These are phyloP conservation scores for Empidonax alnorum DNA, from an alignment of 2,113 vertebrate genomes.

Conservation along the genomic window DNA sequence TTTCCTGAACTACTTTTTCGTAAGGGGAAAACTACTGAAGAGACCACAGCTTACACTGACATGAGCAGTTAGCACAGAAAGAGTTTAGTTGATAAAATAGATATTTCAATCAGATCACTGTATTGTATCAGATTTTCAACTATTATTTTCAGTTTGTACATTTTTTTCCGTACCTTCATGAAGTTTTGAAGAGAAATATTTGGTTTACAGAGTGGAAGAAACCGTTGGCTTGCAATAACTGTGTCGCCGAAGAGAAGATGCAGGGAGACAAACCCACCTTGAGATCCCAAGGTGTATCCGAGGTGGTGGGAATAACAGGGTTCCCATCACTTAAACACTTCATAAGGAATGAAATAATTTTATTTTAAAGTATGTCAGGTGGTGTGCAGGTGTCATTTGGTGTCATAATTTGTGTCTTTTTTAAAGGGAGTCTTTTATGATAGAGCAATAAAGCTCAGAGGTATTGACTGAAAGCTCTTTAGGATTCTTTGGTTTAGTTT, in stretches of 20 bases:
- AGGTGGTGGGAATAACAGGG: neutral
- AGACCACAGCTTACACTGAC: neutral
- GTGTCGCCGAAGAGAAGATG: neutral
- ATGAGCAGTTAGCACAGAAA: neutral
- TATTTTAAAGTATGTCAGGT: neutral
- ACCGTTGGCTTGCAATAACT: neutral
- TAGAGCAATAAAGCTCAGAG: neutral
- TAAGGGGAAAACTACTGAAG: neutral
- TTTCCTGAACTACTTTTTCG: neutral
- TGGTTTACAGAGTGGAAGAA: neutral
- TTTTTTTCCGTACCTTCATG: neutral
- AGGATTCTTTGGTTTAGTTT: neutral
- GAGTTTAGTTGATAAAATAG: neutral
- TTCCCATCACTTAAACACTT: neutral
- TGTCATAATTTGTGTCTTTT: neutral
- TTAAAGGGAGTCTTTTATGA: neutral
- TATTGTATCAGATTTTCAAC: neutral
- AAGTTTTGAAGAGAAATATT: neutral
- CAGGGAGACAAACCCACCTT: neutral
- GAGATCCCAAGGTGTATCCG: neutral
- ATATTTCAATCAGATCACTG: neutral
- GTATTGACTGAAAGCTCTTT: neutral
- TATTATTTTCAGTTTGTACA: accelerated
- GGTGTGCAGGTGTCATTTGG: neutral
- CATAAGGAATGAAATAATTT: neutral